Evolutionary conservation across 2,113 vertebrate genomes (phyloP).

Genomic region (Prinia subflava): DNA sequence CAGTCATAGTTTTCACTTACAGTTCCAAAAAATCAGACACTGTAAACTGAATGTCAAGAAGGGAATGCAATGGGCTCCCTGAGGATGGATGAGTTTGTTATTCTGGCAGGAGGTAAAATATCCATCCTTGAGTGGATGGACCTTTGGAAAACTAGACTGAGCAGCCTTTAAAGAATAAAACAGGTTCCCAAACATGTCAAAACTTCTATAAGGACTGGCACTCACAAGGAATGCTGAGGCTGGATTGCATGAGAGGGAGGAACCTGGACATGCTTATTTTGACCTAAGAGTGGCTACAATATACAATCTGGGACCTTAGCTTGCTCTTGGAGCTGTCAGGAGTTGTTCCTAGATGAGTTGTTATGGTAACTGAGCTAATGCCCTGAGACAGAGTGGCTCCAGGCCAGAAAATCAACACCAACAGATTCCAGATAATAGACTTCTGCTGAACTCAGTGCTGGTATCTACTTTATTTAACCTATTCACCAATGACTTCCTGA

Average conservation of each 20-base stretch:
- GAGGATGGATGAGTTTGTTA: background rate
- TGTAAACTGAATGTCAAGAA: background rate
- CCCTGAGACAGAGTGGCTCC: conserved; percentile 37
- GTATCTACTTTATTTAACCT: conserved; percentile 43
- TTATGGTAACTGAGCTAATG: conserved; percentile 60
- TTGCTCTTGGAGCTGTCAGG: background rate
- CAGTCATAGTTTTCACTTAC: background rate
- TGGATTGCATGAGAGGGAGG: background rate
- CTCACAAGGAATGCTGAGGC: background rate
- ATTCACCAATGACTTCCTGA: conserved; percentile 22
- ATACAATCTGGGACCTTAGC: background rate
- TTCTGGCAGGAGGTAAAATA: background rate
- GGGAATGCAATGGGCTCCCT: background rate
- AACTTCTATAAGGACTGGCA: background rate
- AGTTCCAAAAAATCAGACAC: background rate
- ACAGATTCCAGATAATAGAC: conserved; percentile 50
- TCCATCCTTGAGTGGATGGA: background rate
- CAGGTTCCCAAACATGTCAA: background rate
- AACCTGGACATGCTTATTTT: background rate
- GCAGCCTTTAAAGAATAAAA: background rate
- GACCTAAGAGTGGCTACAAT: background rate
- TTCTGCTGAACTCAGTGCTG: conserved; percentile 8
- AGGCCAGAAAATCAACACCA: conserved; percentile 57
- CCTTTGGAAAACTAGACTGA: background rate
- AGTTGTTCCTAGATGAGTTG: conserved; percentile 33